phyloP scores from a whole-genome alignment of 2,797 vertebrate species.

The Florisuga fusca region DNA sequence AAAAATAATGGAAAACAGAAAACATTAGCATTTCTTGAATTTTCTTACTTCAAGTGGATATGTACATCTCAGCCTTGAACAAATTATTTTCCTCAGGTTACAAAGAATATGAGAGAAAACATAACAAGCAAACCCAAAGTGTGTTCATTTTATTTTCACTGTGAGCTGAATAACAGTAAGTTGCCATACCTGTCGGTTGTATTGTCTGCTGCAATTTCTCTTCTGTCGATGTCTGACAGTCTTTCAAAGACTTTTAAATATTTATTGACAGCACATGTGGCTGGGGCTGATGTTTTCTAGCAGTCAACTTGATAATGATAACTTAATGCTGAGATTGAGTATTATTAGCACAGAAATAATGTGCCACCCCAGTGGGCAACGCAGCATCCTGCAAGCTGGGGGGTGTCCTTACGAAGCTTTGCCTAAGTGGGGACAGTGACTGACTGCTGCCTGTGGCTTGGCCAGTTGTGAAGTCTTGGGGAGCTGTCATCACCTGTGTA shows the following conservation, averaged over 20 bases:
- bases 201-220: not conserved
- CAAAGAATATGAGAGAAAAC: not conserved
- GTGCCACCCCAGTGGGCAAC: fast-evolving
- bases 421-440: not conserved
- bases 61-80: not conserved
- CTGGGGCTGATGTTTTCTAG: not conserved
- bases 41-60: not conserved
- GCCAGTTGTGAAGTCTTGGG: not conserved
- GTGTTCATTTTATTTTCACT: not conserved
- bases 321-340: not conserved
- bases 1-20: not conserved
- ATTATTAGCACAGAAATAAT: fast-evolving
- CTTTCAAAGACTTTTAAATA: not conserved
- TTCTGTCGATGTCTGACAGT: not conserved
- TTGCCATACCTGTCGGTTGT: not conserved
- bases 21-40: not conserved
- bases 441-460: not conserved
- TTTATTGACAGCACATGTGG: not conserved
- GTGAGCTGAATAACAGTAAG: not conserved
- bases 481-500: not conserved
- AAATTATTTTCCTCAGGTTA: not conserved
- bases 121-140: not conserved
- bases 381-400: not conserved
- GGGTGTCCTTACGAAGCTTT: not conserved
- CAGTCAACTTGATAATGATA: not conserved